phyloP scores from a whole-genome alignment of 2,888 invertebrate genomes.

The Scaptomyza parva region DNA sequence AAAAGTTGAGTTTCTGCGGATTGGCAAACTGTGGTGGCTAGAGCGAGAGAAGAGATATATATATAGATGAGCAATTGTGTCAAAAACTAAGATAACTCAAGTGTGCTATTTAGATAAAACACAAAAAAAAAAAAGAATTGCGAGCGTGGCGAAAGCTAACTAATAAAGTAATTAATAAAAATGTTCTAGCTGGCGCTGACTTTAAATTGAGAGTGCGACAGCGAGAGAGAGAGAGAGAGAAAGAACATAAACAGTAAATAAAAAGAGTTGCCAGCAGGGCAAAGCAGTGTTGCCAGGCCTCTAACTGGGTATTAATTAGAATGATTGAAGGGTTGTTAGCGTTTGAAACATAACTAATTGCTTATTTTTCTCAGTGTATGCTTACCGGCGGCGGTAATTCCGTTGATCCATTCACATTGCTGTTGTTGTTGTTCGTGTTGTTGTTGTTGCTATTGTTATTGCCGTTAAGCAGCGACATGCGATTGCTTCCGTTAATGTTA shows the following conservation, averaged over 20 bases:
- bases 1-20: conserved; percentile 49
- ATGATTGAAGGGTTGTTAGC: too few relatives aligned
- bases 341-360: too few relatives aligned
- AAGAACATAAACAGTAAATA: neutral
- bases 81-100: neutral
- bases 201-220: neutral
- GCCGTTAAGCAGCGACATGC: conserved; percentile 55
- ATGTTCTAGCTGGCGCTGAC: neutral
- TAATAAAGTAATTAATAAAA: neutral
- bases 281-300: neutral
- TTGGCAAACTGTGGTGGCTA: conserved; percentile 83
- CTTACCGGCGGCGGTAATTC: conserved; percentile 82
- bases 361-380: neutral
- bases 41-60: neutral
- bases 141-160: conserved; percentile 12
- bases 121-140: neutral
- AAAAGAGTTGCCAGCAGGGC: conserved; percentile 18
- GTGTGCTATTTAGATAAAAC: conserved; percentile 4
- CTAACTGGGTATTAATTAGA: too few relatives aligned
- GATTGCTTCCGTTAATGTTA: conserved; percentile 57
- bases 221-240: neutral
- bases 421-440: conserved; percentile 30
- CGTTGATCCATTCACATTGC: conserved; percentile 39
- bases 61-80: conserved; percentile 2
- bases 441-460: conserved; percentile 27